Evolutionary conservation across 2,797 vertebrate species (phyloP), one percentile per base, ranked within the genome.

Genomic region (Catostomus latipinnis): DNA sequence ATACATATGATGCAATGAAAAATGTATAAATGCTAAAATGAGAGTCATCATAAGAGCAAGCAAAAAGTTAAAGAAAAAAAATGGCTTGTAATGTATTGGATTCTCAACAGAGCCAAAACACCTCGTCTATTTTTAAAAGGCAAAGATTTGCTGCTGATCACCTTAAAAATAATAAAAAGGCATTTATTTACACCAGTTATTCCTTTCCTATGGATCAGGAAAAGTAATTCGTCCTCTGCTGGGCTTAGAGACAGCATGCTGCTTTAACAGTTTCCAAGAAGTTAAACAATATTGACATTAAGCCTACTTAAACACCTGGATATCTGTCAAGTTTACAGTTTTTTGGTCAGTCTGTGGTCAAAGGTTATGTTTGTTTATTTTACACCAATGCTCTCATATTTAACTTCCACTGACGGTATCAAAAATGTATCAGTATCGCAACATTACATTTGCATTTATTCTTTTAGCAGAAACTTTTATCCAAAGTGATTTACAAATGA

Each of bases 281-380:
- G 63, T 52, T 43, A 11, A 8, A 9, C 8, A 69, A 77, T 53
- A 48, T 13, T 67, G 48, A 77, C 66, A 60, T 60, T 70, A 45
- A 50, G 9, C 66, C 66, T 45, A 52, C 45, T 76, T 58, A 53
- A 65, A 54, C 73, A 75, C 63, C 73, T 74, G 60, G 58, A 63
- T 74, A 48, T 62, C 58, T 62, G 18, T 62, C 5, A 62, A 9
- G 16, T 22, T 14, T 12, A 63, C 8, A 1, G 18, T 18, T 18
- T 14, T 63, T 34, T 45, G 43, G 6, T 54, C 45, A 45, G 60
- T 53, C 12, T 13, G 50, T 8, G 2, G 53, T 57, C 63, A 76
- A 49, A 66, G 63, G 52, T 46, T 5, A 43, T 75, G n/a, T 48
- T 66, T 66, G 73, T 54, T 49, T 13, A 49, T 56, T 22, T 49